These are phyloP conservation scores for Isoperla grammatica DNA, from an alignment of 2,888 invertebrate genomes.

Conservation along the genomic window DNA sequence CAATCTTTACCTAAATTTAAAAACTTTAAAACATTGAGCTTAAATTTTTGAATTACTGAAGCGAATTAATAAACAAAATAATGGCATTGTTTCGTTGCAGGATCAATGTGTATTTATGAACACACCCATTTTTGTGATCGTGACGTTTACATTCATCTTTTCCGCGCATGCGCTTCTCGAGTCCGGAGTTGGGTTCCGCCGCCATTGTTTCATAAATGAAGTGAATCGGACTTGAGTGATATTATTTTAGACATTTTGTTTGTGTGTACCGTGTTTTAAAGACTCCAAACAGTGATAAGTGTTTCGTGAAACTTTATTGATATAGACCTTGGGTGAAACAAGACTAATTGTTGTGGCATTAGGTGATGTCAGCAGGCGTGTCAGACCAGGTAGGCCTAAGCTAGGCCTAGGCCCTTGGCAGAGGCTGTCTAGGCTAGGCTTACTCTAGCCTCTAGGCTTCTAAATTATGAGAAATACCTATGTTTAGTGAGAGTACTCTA, in stretches of 20 bases:
- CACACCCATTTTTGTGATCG: neutral
- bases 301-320: slow-evolving; percentile 26
- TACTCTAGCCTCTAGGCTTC: too few relatives aligned
- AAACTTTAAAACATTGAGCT: too few relatives aligned
- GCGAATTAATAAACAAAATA: too few relatives aligned
- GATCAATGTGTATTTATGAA: neutral
- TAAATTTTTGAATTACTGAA: too few relatives aligned
- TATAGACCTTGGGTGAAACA: slow-evolving; percentile 28
- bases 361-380: slow-evolving; percentile 80
- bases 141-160: slow-evolving; percentile 23
- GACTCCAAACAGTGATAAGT: slow-evolving; percentile 24
- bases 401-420: too few relatives aligned
- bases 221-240: slow-evolving; percentile 30
- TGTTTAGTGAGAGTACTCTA: too few relatives aligned
- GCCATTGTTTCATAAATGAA: slow-evolving; percentile 32
- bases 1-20: too few relatives aligned
- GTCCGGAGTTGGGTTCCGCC: slow-evolving; percentile 30
- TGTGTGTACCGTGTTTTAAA: slow-evolving; percentile 25
- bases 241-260: slow-evolving; percentile 31
- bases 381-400: slow-evolving; percentile 69
- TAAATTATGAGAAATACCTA: too few relatives aligned
- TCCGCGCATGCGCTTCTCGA: slow-evolving; percentile 20
- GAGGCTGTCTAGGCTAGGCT: too few relatives aligned
- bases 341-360: slow-evolving; percentile 31
- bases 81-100: too few relatives aligned